Base-by-base conservation (phyloP, 2,113 vertebrate species). In the Elephantulus edwardii region DNA sequence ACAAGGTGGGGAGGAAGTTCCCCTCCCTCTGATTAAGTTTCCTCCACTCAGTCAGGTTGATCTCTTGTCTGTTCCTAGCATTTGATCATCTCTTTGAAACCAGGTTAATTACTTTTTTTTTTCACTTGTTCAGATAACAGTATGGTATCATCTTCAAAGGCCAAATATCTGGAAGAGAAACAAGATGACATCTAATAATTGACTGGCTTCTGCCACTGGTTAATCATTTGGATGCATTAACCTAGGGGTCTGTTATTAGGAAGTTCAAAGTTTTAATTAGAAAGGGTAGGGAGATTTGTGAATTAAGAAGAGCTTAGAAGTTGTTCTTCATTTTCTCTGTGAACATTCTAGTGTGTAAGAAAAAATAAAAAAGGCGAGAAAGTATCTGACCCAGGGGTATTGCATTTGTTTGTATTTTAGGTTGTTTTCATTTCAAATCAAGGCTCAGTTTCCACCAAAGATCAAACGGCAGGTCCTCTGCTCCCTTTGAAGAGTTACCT, bases 71-170 rank as follows among this genome's bases (percentile, higher is more conserved):
- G 11, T 13, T 95, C 71, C 88, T 20, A 35, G 48, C 68, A 88
- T 95, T 93, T 88, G 91, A 87, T 96, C 82, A 66, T 52, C 30
- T 95, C 93, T 97, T 91, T 94, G 94, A 95, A 93, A 93, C 66
- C 83, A 91, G 83, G 93, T 95, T 95, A 96, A 96, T 97, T 91
- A 83, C 56, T 0, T n/a, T 93, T 66, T 13, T 93, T 95, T 96
- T 86, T 93, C 85, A 40, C 80, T 92, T 88, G 71, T 95, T 94
- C 83, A 48, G 0, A 0, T 93, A 93, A 87, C 0, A 2, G 91
- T 66, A 48, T 66, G n/a, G 88, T 44, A 89, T 96, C 90, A 78
- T 95, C 72, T 97, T 96, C 88, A 95, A 95, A 97, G 83, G 81
- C 33, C 52, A 46, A 42, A 92, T 75, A 87, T 93, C 89, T 89